Base-by-base conservation (phyloP, 2,797 vertebrate genomes). In the Babyrousa celebensis region DNA sequence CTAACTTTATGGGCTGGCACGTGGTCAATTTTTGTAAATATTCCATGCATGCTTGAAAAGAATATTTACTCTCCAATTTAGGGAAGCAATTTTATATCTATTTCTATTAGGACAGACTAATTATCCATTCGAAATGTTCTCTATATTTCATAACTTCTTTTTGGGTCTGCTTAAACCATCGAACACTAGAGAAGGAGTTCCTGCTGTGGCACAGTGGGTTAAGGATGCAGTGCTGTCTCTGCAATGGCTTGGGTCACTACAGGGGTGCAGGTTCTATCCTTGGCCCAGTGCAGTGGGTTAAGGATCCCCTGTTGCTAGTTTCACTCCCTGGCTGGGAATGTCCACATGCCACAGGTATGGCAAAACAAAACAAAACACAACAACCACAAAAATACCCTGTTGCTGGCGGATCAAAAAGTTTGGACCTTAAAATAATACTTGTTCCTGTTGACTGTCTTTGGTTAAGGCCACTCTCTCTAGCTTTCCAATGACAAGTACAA, bases 91-190 rank as follows among this genome's bases (percentile, higher is more conserved):
- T 95, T 94, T 65, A 62, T 29, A 58, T 63, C 23, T 74, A 23
- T 90, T 89, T 86, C 86, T 93, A 60, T 91, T 90, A 91, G 43
- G 32, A 27, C 43, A 95, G 74, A 21, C 68, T 65, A 82, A 83
- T 65, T 82, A 18, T 72, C 23, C 83, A 23, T 90, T 90, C 70
- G 78, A 71, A 90, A 87, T 83, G 32, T 93, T 85, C 91, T 86
- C 27, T 48, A 74, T 80, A 63, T 89, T 85, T 85, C 40, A 68
- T 71, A 65, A 65, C 21, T 88, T 83, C 32, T 65, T 58, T 14
- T 36, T 4, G 43, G 48, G 32, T 56, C 70, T 91, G 32, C 83
- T 56, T 94, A 58, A 92, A 40, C 43, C 72, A 71, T 84, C 65
- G 84, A 79, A 83, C 54, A 75, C n/a, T 62, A 15, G 36, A 48